phyloP scores from a whole-genome alignment of 1,140 invertebrate genomes.

The Drosophila albomicans region DNA sequence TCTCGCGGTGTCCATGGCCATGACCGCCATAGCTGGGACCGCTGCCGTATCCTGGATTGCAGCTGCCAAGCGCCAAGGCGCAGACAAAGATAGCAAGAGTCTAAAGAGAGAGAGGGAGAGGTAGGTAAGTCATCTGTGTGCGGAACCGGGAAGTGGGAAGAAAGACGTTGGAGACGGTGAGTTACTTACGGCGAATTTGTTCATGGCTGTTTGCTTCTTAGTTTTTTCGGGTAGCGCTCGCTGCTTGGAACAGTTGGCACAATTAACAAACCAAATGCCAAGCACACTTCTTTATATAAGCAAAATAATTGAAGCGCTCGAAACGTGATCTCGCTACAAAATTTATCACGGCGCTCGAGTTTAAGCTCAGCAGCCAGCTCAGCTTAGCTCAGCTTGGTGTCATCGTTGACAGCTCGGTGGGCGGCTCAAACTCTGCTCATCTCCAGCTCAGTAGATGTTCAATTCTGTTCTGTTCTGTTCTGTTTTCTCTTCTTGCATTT shows the following conservation, averaged over 20 bases:
- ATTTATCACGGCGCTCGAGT: constrained; percentile 69
- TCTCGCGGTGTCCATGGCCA: constrained; percentile 29
- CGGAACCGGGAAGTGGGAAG: constrained; percentile 36
- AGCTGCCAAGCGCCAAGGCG: constrained; percentile 66
- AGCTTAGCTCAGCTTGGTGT: constrained; percentile 21
- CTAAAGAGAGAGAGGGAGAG: constrained; percentile 17
- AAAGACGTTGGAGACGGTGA: constrained; percentile 37
- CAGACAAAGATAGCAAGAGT: constrained; percentile 65
- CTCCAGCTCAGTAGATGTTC: constrained; percentile 32
- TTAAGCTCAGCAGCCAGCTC: constrained; percentile 20
- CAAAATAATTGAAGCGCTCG: constrained; percentile 73
- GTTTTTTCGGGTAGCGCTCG: constrained; percentile 52
- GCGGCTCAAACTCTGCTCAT: constrained; percentile 3
- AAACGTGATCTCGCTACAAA: constrained; percentile 75
- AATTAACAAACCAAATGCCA: constrained; percentile 78
- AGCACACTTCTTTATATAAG: constrained; percentile 82
- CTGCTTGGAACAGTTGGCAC: constrained; percentile 77
- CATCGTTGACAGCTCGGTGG: constrained; percentile 29
- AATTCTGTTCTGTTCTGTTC: constrained; percentile 10
- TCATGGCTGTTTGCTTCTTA: constrained; percentile 65
- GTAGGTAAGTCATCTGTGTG: not conserved
- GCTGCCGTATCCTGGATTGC: constrained; percentile 42
- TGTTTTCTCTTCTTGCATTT: constrained; percentile 22
- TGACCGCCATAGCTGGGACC: constrained; percentile 11
- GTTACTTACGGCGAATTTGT: constrained; percentile 76